Evolutionary conservation across 1,140 invertebrate genomes (phyloP).

Genomic region (Periplaneta americana): DNA sequence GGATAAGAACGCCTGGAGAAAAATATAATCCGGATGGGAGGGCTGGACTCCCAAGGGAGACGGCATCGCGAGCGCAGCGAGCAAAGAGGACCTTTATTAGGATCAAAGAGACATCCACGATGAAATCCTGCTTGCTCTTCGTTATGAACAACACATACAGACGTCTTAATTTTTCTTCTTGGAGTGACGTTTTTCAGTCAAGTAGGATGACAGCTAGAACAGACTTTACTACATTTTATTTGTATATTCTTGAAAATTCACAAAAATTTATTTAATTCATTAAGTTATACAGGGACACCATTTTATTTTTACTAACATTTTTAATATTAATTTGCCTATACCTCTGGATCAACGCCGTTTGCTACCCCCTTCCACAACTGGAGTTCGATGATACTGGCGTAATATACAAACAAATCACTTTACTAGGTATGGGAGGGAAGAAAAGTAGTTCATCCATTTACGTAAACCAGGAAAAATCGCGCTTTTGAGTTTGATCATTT

Average conservation of each 20-base stretch:
- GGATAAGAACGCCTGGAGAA: background rate
- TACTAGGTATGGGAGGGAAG: too few relatives aligned
- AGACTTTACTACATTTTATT: background rate
- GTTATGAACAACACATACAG: background rate
- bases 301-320: too few relatives aligned
- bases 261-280: too few relatives aligned
- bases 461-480: too few relatives aligned
- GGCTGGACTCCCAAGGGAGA: background rate
- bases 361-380: too few relatives aligned
- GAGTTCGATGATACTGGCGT: too few relatives aligned
- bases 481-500: too few relatives aligned
- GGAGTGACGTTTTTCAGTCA: background rate
- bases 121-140: background rate
- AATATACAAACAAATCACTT: too few relatives aligned
- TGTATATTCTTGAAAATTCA: background rate
- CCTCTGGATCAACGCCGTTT: too few relatives aligned
- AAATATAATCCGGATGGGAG: background rate
- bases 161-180: background rate
- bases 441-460: too few relatives aligned
- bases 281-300: too few relatives aligned
- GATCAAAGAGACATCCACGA: background rate
- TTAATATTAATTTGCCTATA: too few relatives aligned
- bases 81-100: background rate
- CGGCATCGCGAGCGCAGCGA: background rate
- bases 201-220: background rate